phyloP scores from a whole-genome alignment of 2,888 invertebrate genomes.

The Drosophila cognata region DNA sequence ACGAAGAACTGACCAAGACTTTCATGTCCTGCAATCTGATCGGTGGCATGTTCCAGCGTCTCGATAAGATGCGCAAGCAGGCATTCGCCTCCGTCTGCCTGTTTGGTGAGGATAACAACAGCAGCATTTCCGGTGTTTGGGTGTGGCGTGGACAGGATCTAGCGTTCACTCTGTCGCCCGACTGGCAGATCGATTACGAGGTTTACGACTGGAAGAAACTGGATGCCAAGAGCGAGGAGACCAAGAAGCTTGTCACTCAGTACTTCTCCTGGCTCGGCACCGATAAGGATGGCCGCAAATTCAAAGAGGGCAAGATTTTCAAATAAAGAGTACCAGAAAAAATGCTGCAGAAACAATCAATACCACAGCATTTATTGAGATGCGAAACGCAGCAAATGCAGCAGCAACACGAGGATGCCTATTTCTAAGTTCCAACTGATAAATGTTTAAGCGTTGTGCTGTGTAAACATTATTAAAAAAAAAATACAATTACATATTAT shows the following conservation, averaged over 20 bases:
- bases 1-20: slow-evolving; percentile 94
- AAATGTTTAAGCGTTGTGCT: slow-evolving; percentile 64
- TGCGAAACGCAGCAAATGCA: slow-evolving; percentile 42
- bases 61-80: slow-evolving; percentile 99
- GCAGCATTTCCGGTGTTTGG: slow-evolving; percentile 98
- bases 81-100: slow-evolving; percentile 97
- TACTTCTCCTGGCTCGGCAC: slow-evolving; percentile 96
- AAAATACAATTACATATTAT: slow-evolving; percentile 31
- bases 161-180: slow-evolving; percentile 94
- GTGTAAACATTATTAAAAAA: slow-evolving; percentile 40
- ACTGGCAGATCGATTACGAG: slow-evolving; percentile 99
- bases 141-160: slow-evolving; percentile 98
- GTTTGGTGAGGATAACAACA: slow-evolving; percentile 96
- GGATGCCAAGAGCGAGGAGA: slow-evolving; percentile 91
- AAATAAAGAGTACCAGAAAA: slow-evolving; percentile 87
- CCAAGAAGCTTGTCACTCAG: slow-evolving; percentile 93
- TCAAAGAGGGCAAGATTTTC: slow-evolving; percentile 99
- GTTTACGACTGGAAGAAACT: slow-evolving; percentile 98
- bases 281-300: slow-evolving; percentile 94
- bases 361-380: slow-evolving; percentile 53
- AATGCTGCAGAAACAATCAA: slow-evolving; percentile 2
- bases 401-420: slow-evolving; percentile 45
- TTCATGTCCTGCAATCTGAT: slow-evolving; percentile 99
- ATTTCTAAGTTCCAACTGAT: slow-evolving; percentile 68
- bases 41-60: slow-evolving; percentile 98